Conservation (phyloP, 2,888 invertebrate genomes). For the Apamea anceps region DNA sequence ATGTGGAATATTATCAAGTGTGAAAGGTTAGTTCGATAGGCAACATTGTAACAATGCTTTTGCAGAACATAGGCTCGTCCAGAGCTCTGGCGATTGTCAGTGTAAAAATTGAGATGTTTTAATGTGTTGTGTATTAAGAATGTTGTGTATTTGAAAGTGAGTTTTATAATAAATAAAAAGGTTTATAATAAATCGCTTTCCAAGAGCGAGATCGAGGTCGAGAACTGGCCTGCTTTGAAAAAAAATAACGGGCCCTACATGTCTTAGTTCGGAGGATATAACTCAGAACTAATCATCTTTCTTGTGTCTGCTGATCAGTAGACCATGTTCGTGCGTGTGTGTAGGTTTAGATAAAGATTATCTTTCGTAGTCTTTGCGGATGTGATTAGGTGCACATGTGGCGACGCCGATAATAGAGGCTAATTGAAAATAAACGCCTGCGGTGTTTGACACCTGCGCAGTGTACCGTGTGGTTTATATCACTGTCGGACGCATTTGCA, state of each 20-base stretch:
- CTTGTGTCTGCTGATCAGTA: not conserved
- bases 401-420: constrained; percentile 12
- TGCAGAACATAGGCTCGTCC: constrained; percentile 17
- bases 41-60: constrained; percentile 40
- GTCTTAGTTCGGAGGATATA: not conserved
- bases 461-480: constrained; percentile 18
- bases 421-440: constrained; percentile 46
- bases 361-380: constrained; percentile 21
- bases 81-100: constrained; percentile 12
- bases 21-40: constrained; percentile 71
- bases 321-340: not conserved
- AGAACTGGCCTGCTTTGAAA: too few relatives aligned
- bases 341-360: not conserved
- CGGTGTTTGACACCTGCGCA: constrained; percentile 27
- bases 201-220: not conserved
- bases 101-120: constrained; percentile 24
- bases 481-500: constrained; percentile 16
- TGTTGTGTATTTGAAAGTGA: not conserved
- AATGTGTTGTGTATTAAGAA: constrained; percentile 27
- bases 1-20: constrained; percentile 65
- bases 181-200: too few relatives aligned
- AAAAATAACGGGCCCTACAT: not conserved
- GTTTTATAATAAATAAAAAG: constrained; percentile 1
- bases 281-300: not conserved
- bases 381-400: constrained; percentile 25